phyloP scores from a whole-genome alignment of 2,113 vertebrate genomes.

The Columba livia region DNA sequence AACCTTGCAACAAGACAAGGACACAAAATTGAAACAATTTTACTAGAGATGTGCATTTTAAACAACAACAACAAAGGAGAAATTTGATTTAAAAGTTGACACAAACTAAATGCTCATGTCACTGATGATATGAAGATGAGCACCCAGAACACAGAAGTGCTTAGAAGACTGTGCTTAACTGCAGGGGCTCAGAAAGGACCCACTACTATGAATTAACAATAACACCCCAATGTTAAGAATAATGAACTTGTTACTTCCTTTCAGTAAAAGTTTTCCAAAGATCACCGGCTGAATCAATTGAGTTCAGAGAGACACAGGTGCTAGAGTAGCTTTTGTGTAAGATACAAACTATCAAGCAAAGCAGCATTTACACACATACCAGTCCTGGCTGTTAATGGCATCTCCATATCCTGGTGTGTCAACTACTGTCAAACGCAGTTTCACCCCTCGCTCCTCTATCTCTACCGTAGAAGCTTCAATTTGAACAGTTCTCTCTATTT shows the following conservation, averaged over 20 bases:
- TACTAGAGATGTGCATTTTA: not conserved
- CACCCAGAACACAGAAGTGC: not conserved
- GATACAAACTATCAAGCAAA: not conserved
- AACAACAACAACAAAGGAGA: not conserved
- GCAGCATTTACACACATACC: constrained; percentile 71
- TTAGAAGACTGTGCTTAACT: not conserved
- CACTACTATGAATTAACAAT: not conserved
- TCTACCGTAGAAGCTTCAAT: constrained; percentile 94
- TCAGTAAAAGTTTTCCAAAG: not conserved
- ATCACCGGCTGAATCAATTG: not conserved
- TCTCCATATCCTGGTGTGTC: constrained; percentile 94
- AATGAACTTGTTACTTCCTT: not conserved
- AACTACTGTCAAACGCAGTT: constrained; percentile 91
- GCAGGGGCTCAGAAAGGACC: not conserved
- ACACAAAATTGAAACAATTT: not conserved
- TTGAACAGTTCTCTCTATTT: constrained; percentile 92
- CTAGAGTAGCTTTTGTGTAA: not conserved
- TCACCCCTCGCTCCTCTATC: constrained; percentile 92
- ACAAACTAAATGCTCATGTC: not conserved
- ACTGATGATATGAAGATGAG: not conserved
- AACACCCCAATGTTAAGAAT: not conserved
- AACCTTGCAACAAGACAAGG: not conserved
- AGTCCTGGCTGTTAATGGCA: constrained; percentile 93
- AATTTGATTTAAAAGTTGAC: not conserved
- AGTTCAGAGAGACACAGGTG: not conserved